These are phyloP conservation scores for Triplophysa bombifrons DNA, from an alignment of 2,797 vertebrate genomes.

Conservation along the genomic window DNA sequence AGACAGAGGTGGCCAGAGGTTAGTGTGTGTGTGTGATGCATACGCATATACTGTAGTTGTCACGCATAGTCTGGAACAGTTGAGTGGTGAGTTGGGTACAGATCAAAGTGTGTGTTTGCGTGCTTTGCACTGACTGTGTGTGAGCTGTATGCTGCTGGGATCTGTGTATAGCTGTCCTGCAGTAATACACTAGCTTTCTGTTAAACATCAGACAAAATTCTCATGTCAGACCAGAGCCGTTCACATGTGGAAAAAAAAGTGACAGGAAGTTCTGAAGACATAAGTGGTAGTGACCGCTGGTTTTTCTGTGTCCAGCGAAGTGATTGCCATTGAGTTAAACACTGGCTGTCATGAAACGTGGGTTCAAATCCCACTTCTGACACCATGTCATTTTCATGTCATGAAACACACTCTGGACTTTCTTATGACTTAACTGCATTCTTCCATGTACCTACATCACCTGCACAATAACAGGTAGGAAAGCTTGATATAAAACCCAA, in stretches of 20 bases:
- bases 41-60: neutral
- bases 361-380: too few relatives aligned
- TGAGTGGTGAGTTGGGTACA: neutral
- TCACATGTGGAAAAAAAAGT: neutral
- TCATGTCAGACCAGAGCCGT: slow-evolving; percentile 13
- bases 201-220: slow-evolving; percentile 25
- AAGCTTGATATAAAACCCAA: too few relatives aligned
- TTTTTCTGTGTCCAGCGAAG: neutral
- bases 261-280: neutral
- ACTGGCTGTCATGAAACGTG: too few relatives aligned
- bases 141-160: slow-evolving; percentile 19
- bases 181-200: slow-evolving; percentile 9
- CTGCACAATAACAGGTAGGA: too few relatives aligned
- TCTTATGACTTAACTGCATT: too few relatives aligned
- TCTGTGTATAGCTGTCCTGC: slow-evolving; percentile 23
- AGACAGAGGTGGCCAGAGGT: slow-evolving; percentile 15
- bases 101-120: slow-evolving; percentile 30
- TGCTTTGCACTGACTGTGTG: slow-evolving; percentile 19
- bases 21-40: neutral
- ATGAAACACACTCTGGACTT: too few relatives aligned
- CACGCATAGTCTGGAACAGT: neutral
- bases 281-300: neutral
- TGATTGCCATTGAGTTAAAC: neutral
- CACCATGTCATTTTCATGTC: too few relatives aligned
- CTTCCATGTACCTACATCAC: too few relatives aligned